A percentile compares a stretch with the other conserved stretches of the same genome.
phyloP scores from a whole-genome alignment of 2,797 vertebrate species.

The Eulemur mongoz region DNA sequence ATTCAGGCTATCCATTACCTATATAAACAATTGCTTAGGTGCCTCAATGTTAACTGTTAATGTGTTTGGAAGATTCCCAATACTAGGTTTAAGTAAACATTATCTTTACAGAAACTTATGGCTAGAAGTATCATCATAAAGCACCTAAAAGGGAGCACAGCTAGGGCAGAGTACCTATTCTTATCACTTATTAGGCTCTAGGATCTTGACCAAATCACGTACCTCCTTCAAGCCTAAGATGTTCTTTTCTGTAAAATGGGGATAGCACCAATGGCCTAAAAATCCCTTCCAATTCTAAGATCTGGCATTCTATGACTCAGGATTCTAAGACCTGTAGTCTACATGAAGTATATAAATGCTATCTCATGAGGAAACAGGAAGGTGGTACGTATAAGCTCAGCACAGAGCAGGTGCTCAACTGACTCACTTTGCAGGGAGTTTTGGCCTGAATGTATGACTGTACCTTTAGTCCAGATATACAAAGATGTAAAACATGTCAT shows the following conservation, averaged over 20 bases:
- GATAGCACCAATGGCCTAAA: neutral
- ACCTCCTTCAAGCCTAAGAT: neutral
- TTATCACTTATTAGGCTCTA: neutral
- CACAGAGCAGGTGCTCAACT: neutral
- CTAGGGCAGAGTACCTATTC: neutral
- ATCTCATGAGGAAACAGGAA: constrained; percentile 19
- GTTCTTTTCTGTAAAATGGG: neutral
- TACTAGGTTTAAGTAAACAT: constrained; percentile 23
- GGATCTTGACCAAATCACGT: neutral
- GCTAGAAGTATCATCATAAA: neutral
- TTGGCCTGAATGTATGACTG: neutral
- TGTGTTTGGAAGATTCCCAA: neutral
- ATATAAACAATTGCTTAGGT: neutral
- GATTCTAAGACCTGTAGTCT: neutral
- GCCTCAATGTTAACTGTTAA: neutral
- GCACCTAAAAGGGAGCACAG: neutral
- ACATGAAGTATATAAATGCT: neutral
- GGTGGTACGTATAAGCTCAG: neutral
- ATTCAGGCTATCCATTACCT: neutral
- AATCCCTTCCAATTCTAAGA: constrained; percentile 28
- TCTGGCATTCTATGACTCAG: constrained; percentile 22
- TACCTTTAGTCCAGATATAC: neutral
- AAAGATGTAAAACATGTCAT: constrained; percentile 34
- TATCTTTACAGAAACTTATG: neutral
- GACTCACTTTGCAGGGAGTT: neutral